Evolutionary conservation across 2,888 invertebrate species (phyloP), one percentile per base, ranked within the genome.

Genomic region (Seira ritae): DNA sequence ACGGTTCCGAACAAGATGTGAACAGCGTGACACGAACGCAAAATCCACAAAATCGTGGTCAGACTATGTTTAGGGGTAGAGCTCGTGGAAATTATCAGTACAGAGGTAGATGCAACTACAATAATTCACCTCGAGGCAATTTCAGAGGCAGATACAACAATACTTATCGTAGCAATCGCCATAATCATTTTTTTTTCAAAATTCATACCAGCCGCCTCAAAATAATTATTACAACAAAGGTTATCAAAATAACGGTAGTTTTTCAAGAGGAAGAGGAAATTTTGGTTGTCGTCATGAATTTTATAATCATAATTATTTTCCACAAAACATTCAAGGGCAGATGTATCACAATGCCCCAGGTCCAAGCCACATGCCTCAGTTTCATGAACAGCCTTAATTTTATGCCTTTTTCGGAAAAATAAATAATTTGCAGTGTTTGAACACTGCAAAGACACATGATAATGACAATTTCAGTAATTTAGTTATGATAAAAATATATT

Each of bases 391-490:
- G 20, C 1, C 17, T 17, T 8, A 68, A 37, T 37, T 71, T 50
- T 22, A 1, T 55, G 1, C 55, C 20, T 22, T 71, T 22, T 71
- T 55, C 6, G 55, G 71, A 55, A 71, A 71, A 71, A 50, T 50
- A 19, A 55, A 12, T 23, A n/a, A 8, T 1, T 1, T 6, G 71
- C 55, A 55, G 50, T 55, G 55, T 55, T 12, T 55, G 55, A 17
- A 20, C 24, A 24, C 55, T 55, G 55, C 50, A 8, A 8, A 50
- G 23, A 20, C 50, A 10, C 4, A 42, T 22, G 19, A 46, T 8
- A 8, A 19, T 71, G 55, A 71, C 22, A 55, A 19, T 22, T 71
- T 71, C 55, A 71, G 10, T 8, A 71, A 71, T 71, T 24, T 55
- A 71, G 50, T 50, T 6, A 55, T 71, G 1, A 55, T 71, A 50